phyloP scores from a whole-genome alignment of 2,888 invertebrate species.

The Morpho achilles region DNA sequence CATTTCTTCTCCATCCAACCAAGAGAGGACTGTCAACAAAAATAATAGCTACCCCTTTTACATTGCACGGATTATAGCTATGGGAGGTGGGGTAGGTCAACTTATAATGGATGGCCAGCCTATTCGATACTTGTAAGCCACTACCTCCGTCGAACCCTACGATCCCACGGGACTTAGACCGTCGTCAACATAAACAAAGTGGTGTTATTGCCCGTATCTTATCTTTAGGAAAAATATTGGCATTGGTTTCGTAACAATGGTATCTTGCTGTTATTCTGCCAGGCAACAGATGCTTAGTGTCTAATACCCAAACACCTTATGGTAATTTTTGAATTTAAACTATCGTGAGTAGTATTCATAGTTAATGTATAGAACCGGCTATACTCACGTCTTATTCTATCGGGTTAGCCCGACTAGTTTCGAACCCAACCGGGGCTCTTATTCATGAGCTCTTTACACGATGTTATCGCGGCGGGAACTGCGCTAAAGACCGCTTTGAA shows the following conservation, averaged over 20 bases:
- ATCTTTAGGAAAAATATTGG: conserved; percentile 59
- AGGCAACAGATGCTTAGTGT: conserved; percentile 14
- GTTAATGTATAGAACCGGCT: no score
- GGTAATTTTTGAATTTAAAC: no score
- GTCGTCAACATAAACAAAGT: conserved; percentile 72
- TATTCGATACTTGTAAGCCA: conserved; percentile 51
- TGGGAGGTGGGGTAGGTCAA: conserved; percentile 32
- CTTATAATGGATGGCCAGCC: conserved; percentile 33
- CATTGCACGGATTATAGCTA: conserved; percentile 22
- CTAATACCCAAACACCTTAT: no score
- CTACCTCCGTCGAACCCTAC: conserved; percentile 41
- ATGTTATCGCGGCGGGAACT: no score
- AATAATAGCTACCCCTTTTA: conserved; percentile 29
- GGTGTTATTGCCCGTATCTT: conserved; percentile 68
- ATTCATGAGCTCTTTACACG: no score
- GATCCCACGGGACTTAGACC: conserved; percentile 51
- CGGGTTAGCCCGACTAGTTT: no score
- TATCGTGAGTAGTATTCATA: no score
- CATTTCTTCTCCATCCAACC: conserved; percentile 39
- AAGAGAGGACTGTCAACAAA: conserved; percentile 29
- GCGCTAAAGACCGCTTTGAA: no score
- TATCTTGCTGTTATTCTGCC: conserved; percentile 16
- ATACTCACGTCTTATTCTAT: no score
- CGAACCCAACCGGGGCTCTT: no score
- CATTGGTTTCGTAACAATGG: conserved; percentile 40